Base-by-base conservation (phyloP, 2,797 vertebrate species). In the Kryptopterus vitreolus region DNA sequence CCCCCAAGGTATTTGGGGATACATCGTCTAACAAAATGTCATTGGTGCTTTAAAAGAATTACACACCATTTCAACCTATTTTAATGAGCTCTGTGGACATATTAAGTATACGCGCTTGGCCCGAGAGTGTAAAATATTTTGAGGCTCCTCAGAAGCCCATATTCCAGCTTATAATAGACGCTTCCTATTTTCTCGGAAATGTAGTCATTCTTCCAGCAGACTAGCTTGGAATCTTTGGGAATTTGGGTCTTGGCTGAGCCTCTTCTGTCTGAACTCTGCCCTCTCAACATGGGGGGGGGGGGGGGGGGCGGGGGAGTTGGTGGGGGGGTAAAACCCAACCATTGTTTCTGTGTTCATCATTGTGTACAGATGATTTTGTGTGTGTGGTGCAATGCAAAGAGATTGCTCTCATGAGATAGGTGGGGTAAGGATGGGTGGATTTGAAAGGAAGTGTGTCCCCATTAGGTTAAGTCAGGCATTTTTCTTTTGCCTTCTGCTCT, bases 171-270 rank as follows among this genome's bases (percentile, higher is more conserved):
- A 80, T 80, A 61, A 53, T 75, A 65, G 72, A 33, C 26, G 81
- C 86, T 88, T 87, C 87, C 88, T 89, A 91, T 86, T 93, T 68
- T 68, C 62, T 61, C 90, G 91, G 92, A 94, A 93, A 92, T 92
- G 91, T 92, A 93, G 90, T 92, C 92, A 92, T 92, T 92, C 92
- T 92, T 93, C 92, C 92, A 92, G 92, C 91, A 92, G 91, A 93
- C 91, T 92, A 92, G 91, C 89, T 92, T 91, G 90, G 90, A 92
- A 92, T 93, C 90, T 92, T 93, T 92, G 90, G 90, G 85, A 91
- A 89, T 85, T 81, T 86, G 87, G 85, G 61, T 82, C 84, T 87
- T 75, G 38, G 86, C 87, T 92, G 92, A 93, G 92, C 88, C 89
- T 87, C 90, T 92, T 94, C 91, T 90, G 90, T 87, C 92, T 92